Evolutionary conservation across 2,888 invertebrate species (phyloP), one percentile per base, ranked within the genome.

Genomic region (Carabus problematicus): DNA sequence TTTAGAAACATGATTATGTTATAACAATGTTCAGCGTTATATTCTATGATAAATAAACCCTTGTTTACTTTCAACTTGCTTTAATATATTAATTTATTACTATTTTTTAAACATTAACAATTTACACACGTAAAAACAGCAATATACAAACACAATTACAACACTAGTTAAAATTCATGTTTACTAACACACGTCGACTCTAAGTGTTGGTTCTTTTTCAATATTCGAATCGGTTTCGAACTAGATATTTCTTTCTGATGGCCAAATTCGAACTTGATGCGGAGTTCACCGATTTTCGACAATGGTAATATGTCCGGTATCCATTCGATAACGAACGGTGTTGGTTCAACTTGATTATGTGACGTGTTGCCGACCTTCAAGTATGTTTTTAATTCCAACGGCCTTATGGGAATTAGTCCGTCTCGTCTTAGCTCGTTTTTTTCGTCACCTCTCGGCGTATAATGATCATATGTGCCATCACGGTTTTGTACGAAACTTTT

Each of bases 281-380:
- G 84, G 69, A 93, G 81, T 77, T 92, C 89, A 7, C 93, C 93
- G 72, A 91, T 88, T 74, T 88, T 86, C 42, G 89, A 88, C 72
- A 85, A 82, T 6, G 89, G 89, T 63, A 90, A 82, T 64, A 91
- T 86, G 76, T 90, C 88, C 0, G 92, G 91, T 70, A 89, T 88
- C 93, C 93, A 93, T 77, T 91, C 90, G 52, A 93, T 87, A 39
- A 88, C 82, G 76, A 93, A 88, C 14, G 88, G 89, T 66, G 85
- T 88, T 71, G 86, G 87, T 59, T 89, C 86, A 67, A 76, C 78
- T 72, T 80, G 79, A 52, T 80, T 77, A 6, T 9, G 76, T 73
- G 49, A 77, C 75, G 49, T 79, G 75, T 81, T 80, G 86, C 87
- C 90, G 78, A 87, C 87, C 85, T 87, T 88, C 6, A 89, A 81